Evolutionary conservation across 2,888 invertebrate genomes (phyloP), one percentile per base, ranked within the genome.

Genomic region (Mantis religiosa): DNA sequence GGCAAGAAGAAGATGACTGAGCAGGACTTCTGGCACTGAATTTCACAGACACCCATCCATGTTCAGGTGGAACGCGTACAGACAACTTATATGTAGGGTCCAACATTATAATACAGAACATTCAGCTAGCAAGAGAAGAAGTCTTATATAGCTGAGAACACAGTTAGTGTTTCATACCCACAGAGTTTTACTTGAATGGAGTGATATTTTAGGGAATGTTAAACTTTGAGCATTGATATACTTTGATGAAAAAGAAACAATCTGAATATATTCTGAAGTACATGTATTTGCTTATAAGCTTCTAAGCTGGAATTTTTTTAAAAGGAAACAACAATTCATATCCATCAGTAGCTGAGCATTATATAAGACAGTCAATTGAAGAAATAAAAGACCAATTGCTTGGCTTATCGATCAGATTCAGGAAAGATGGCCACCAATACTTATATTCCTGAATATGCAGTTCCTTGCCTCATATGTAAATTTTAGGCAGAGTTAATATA

Each of bases 1-100:
- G 98, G 98, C 94, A 94, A 89, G 97, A 97, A 92, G 91, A 92
- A 12, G 94, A 95, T 84, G 96, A 96, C 92, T 94, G 94, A 94
- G 91, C 87, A 83, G 87, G 28, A 84, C 28, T 34, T 15, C 47
- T 84, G 83, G 34, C 34, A 83, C 82, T 30, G 81, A 88, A 54
- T 28, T 27, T 85, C 54, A 84, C 14, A 86, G 54, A 41, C 85
- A 86, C 86, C 86, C 81, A 86, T 87, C 87, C 87, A 87, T 71
- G 54, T 71, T 71, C 54, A 71, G 54, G 54, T 71, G 54, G 54
- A 71, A 25, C 54, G 54, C 54, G 25, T 28, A 82, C 30, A 85
- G 87, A 28, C 88, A 34, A 85, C 84, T 30, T 71, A 88, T 82
- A 84, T 87, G 83, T 85, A 89, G 89, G 89, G 90, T 89, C 90